phyloP scores from a whole-genome alignment of 2,888 invertebrate genomes.

The Philonicus albiceps region DNA sequence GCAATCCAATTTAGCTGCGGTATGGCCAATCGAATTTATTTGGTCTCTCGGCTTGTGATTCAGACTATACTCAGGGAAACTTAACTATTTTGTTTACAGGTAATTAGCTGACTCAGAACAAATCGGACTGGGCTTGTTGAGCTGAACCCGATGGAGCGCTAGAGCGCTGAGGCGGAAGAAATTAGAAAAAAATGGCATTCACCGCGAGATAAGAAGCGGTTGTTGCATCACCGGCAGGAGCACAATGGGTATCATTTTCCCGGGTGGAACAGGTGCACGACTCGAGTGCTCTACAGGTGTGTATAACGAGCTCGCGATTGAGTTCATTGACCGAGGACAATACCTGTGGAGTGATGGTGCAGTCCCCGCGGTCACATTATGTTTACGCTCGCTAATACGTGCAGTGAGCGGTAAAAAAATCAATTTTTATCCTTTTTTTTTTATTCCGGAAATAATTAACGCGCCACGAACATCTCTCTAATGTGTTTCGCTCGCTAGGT shows the following conservation, averaged over 20 bases:
- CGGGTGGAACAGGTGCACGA: not conserved
- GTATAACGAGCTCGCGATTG: not conserved
- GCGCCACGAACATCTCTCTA: not conserved
- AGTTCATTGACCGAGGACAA: not conserved
- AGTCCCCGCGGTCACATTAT: not conserved
- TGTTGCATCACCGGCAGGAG: not conserved
- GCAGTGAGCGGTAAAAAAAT: not conserved
- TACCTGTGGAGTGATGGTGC: not conserved
- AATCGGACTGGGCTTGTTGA: not conserved
- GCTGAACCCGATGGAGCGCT: not conserved
- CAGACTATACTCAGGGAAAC: not conserved
- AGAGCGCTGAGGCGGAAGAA: not conserved
- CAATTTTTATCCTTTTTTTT: not conserved
- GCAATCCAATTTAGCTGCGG: not conserved
- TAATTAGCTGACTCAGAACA: not conserved
- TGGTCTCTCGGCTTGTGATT: not conserved
- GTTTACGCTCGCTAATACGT: not conserved
- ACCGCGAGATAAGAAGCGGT: not conserved
- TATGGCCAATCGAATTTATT: not conserved
- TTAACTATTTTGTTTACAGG: not conserved
- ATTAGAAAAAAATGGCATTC: not conserved
- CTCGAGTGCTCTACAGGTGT: not conserved
- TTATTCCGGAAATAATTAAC: slow-evolving; percentile 1
- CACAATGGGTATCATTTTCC: not conserved
- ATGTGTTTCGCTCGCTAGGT: not conserved